phyloP scores from a whole-genome alignment of 1,140 invertebrate genomes.

The Tachypleus tridentatus region DNA sequence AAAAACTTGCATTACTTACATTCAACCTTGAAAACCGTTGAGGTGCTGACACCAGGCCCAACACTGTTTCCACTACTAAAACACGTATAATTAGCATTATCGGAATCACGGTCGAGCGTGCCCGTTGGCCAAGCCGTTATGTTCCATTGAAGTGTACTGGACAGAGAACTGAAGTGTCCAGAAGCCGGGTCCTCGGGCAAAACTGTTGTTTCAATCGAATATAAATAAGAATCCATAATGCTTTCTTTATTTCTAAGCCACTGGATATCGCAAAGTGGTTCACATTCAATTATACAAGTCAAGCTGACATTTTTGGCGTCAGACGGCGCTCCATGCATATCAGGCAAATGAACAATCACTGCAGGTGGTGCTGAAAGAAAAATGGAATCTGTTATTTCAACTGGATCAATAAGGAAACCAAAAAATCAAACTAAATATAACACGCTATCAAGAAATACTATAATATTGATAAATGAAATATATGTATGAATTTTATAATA shows the following conservation, averaged over 20 bases:
- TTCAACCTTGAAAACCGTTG: constrained; percentile 69
- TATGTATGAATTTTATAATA: no score
- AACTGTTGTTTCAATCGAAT: constrained; percentile 44
- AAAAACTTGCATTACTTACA: constrained; percentile 48
- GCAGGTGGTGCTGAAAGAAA: constrained; percentile 55
- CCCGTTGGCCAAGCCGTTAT: constrained; percentile 64
- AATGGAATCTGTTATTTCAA: not conserved
- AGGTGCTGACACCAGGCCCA: constrained; percentile 58
- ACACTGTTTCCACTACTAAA: constrained; percentile 57
- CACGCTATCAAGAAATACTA: no score
- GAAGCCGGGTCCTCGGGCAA: constrained; percentile 49
- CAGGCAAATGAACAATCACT: constrained; percentile 68
- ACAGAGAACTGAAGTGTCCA: constrained; percentile 75
- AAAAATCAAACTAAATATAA: no score
- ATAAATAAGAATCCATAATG: constrained; percentile 20
- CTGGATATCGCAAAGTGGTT: constrained; percentile 61
- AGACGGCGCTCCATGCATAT: constrained; percentile 62
- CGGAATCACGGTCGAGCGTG: constrained; percentile 55
- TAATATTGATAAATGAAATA: no score
- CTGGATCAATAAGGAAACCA: no score
- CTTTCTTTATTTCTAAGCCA: constrained; percentile 60
- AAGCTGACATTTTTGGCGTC: constrained; percentile 59
- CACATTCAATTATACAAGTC: constrained; percentile 77
- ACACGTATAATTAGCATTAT: constrained; percentile 74
- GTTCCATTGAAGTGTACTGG: constrained; percentile 68